These are phyloP conservation scores for Parotocinclus haroldoi DNA, from an alignment of 2,797 vertebrate species.

Conservation along the genomic window DNA sequence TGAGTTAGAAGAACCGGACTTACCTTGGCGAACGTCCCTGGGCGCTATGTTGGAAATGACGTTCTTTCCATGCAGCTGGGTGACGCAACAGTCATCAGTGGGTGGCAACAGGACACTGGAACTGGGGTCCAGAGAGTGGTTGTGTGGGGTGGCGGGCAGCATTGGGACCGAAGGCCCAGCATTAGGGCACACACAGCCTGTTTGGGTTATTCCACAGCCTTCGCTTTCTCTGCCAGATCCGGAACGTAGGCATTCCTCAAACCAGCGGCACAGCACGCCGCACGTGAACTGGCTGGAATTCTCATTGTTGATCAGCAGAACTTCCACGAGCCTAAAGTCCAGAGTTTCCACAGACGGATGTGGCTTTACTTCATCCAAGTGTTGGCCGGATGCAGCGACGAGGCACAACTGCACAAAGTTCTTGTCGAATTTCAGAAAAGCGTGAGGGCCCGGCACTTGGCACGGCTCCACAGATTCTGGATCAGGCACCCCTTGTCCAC, in stretches of 20 bases:
- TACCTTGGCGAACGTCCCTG: conserved; percentile 88
- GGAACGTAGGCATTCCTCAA: conserved; percentile 88
- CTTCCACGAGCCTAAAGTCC: conserved; percentile 89
- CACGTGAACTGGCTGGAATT: conserved; percentile 98
- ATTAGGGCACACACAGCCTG: conserved; percentile 86
- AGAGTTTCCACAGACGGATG: conserved; percentile 77
- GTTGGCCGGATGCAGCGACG: conserved; percentile 69
- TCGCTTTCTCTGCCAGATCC: conserved; percentile 59
- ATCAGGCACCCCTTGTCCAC: conserved; percentile 68
- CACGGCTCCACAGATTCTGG: conserved; percentile 84
- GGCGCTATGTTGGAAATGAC: conserved; percentile 80
- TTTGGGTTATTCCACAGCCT: conserved; percentile 88
- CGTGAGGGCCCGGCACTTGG: conserved; percentile 69
- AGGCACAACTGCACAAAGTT: conserved; percentile 95
- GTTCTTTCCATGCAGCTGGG: conserved; percentile 85
- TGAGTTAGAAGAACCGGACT: conserved; percentile 49
- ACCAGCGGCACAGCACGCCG: conserved; percentile 92
- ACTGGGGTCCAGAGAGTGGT: conserved; percentile 70
- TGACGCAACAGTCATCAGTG: conserved; percentile 79
- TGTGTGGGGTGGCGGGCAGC: conserved; percentile 68
- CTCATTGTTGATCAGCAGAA: conserved; percentile 95
- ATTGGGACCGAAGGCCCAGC: conserved; percentile 62
- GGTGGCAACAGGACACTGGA: conserved; percentile 66
- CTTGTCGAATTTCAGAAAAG: conserved; percentile 95
- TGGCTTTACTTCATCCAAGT: conserved; percentile 59